Evolutionary conservation across 1,140 invertebrate genomes (phyloP), one percentile per base, ranked within the genome.

Genomic region (Lepidurus packardi): DNA sequence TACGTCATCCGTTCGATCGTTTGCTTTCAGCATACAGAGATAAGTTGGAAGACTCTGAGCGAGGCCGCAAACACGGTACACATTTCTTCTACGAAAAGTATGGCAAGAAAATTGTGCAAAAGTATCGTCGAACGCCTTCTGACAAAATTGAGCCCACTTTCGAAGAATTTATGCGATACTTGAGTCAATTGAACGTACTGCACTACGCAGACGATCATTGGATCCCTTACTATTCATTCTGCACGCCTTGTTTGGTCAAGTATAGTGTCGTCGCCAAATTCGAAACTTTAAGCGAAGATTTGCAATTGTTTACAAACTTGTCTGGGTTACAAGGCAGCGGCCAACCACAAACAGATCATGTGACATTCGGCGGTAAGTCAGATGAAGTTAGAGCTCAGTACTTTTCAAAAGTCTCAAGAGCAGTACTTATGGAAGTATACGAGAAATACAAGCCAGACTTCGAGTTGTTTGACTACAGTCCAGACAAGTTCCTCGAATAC

Each of bases 191-290:
- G 24, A 81, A 84, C 65, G 82, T 86, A 11, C 75, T 81, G 11
- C 73, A 78, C 4, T 81, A 83, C 43, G 75, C 82, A 24, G 85
- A 91, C 80, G 90, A 91, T 81, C 92, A 93, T 83, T 93, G 92
- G 92, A 88, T 90, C 24, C 91, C 91, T 0, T 90, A 90, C 79
- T 89, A 91, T 81, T 85, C 89, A 79, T 90, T 91, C 80, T 93
- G 92, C 80, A 90, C 91, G 11, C 92, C 92, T 0, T 94, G 92
- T 84, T 86, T 89, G 7, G 84, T 93, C 0, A 88, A 91, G 76
- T 94, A 89, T 81, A 92, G 95, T 83, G 88, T 95, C 73, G 92
- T 96, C 75, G 90, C 93, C 42, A 95, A 96, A 85, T 96, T 94
- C 83, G 94, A 96, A 86, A 95, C 93, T 7, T 85, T 96, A 43